These are phyloP conservation scores for Mnemiopsis leidyi DNA, from an alignment of 37 sponge, comb jelly and placozoan genomes.

Conservation along the genomic window DNA sequence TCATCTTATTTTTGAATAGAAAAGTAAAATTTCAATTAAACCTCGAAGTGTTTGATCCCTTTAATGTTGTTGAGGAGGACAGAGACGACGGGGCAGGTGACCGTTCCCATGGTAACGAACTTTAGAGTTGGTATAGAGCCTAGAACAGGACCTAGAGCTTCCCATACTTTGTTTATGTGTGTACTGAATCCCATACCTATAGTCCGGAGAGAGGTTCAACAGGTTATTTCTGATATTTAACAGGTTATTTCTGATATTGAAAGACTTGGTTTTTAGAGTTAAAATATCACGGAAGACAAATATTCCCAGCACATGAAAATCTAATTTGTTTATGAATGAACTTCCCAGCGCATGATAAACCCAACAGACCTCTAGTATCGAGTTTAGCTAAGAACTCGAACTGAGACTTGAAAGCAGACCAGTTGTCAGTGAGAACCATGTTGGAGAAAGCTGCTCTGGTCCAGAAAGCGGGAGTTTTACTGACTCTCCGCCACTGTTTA, in stretches of 20 bases:
- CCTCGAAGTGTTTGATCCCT: slow-evolving; percentile 28
- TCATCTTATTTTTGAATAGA: too few species aligned
- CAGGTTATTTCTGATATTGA: too few species aligned
- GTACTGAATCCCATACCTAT: slow-evolving; percentile 31
- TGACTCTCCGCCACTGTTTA: slow-evolving; percentile 13
- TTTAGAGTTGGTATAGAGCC: slow-evolving; percentile 41
- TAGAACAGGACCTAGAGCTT: background rate
- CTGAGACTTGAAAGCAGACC: slow-evolving; percentile 1
- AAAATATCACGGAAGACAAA: too few species aligned
- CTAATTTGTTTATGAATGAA: too few species aligned
- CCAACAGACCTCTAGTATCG: background rate
- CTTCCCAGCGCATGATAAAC: too few species aligned
- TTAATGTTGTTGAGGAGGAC: slow-evolving; percentile 23
- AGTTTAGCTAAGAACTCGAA: background rate
- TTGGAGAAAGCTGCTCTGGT: background rate
- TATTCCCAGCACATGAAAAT: too few species aligned
- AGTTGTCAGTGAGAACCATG: background rate
- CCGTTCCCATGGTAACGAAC: background rate
- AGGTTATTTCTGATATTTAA: too few species aligned
- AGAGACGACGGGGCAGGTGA: background rate
- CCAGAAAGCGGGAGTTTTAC: background rate
- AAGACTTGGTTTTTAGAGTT: too few species aligned
- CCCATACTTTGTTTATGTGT: slow-evolving; percentile 22
- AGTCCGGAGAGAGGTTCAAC: too few species aligned
- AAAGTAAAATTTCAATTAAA: too few species aligned